Evolutionary conservation across 35 echinoderm and acorn worm species (phyloP).

Genomic region (Strongylocentrotus purpuratus): DNA sequence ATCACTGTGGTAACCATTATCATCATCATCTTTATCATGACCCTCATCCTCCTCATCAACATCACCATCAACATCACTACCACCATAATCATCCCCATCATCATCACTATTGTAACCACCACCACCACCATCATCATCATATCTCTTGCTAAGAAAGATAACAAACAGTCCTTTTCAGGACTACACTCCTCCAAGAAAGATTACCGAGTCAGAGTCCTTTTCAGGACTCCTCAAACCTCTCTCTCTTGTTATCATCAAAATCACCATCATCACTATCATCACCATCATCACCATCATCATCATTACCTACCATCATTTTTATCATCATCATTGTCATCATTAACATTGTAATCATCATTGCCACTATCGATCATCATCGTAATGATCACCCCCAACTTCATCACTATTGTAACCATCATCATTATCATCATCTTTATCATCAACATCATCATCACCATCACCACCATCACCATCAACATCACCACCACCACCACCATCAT

Average conservation of each 20-base stretch:
- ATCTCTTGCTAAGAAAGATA: no score
- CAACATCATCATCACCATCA: constrained; percentile 8
- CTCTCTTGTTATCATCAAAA: no score
- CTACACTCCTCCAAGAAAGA: no score
- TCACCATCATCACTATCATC: not conserved
- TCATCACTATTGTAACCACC: not conserved
- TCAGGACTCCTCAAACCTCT: no score
- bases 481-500: constrained; percentile 22
- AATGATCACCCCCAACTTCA: not conserved
- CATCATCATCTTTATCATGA: no score
- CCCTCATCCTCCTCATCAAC: not conserved
- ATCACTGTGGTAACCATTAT: not conserved
- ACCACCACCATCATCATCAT: no score
- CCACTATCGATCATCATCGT: constrained; percentile 17
- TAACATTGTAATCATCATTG: constrained; percentile 36
- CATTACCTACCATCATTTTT: not conserved
- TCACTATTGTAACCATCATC: not conserved
- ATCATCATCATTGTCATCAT: not conserved
- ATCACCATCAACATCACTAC: no score
- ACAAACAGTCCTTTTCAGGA: no score
- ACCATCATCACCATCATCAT: constrained; percentile 16
- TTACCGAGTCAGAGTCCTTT: no score
- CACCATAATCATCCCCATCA: constrained; percentile 9
- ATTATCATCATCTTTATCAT: constrained; percentile 28
- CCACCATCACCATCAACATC: not conserved